These are phyloP conservation scores for Crypturellus tataupa DNA, from an alignment of 2,797 vertebrate genomes.

Conservation along the genomic window DNA sequence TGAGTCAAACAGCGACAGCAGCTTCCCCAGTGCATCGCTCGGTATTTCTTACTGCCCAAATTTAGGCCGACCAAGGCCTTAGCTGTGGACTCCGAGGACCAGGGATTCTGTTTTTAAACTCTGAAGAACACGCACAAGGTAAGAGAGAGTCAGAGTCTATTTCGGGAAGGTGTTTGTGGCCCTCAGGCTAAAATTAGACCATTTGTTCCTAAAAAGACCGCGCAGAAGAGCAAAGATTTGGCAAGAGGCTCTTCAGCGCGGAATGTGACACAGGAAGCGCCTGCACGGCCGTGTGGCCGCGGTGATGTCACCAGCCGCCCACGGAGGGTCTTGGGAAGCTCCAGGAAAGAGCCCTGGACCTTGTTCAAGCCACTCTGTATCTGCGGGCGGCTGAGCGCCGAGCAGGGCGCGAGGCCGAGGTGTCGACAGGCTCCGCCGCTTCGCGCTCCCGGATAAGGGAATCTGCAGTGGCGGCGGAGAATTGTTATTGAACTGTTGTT, in stretches of 20 bases:
- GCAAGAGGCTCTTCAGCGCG: slow-evolving; percentile 74
- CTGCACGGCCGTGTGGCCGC: not conserved
- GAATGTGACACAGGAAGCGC: slow-evolving; percentile 81
- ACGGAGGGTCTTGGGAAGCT: not conserved
- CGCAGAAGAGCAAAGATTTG: slow-evolving; percentile 44
- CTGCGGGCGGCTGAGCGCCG: not conserved
- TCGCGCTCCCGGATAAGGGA: slow-evolving; percentile 21
- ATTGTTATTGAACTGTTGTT: not conserved
- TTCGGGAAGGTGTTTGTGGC: slow-evolving; percentile 77
- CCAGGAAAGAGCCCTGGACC: not conserved
- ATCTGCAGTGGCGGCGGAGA: not conserved
- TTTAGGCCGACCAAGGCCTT: not conserved
- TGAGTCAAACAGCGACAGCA: not conserved
- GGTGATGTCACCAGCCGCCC: slow-evolving; percentile 72
- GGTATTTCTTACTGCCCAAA: not conserved
- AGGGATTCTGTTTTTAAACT: slow-evolving; percentile 41
- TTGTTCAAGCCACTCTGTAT: slow-evolving; percentile 49
- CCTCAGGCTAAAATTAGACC: slow-evolving; percentile 80
- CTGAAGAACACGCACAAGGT: slow-evolving; percentile 16
- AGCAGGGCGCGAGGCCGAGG: not conserved
- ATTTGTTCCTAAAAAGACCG: slow-evolving; percentile 78
- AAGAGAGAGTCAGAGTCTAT: slow-evolving; percentile 72
- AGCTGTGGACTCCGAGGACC: not conserved
- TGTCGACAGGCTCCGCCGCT: not conserved
- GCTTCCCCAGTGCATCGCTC: not conserved